A percentile compares a stretch with the other conserved stretches of the same genome.
These are phyloP conservation scores for Pelvicachromis taeniatus DNA, from an alignment of 2,113 vertebrate genomes.

Conservation along the genomic window DNA sequence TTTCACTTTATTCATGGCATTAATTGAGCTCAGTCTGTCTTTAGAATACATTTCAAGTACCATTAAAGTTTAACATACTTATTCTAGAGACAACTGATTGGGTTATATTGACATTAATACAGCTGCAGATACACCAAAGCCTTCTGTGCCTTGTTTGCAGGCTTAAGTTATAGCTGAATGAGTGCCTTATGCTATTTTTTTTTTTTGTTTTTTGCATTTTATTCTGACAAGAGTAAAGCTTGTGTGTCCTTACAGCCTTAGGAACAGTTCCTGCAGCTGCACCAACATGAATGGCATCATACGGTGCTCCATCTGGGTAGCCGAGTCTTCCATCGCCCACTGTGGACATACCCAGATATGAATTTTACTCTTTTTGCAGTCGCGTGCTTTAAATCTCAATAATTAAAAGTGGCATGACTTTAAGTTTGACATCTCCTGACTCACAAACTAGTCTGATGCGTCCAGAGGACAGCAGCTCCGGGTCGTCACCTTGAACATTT, in stretches of 20 bases:
- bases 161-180: neutral
- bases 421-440: slow-evolving; percentile 5
- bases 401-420: neutral
- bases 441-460: slow-evolving; percentile 80
- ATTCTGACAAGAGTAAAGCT: neutral
- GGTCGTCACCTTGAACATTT: slow-evolving; percentile 81
- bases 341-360: slow-evolving; percentile 26
- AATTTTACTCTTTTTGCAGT: neutral
- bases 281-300: slow-evolving; percentile 89
- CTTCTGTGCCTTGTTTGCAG: neutral
- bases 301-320: slow-evolving; percentile 80
- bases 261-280: slow-evolving; percentile 82
- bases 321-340: slow-evolving; percentile 86
- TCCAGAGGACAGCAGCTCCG: slow-evolving; percentile 78
- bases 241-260: slow-evolving; percentile 72
- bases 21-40: neutral
- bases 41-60: neutral
- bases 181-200: neutral
- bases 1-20: neutral
- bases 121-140: neutral
- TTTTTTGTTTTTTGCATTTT: neutral
- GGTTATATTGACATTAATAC: neutral
- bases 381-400: neutral
- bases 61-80: neutral
- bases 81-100: neutral